Evolutionary conservation across 2,888 invertebrate species (phyloP).

Genomic region (Caenorhabditis afra): DNA sequence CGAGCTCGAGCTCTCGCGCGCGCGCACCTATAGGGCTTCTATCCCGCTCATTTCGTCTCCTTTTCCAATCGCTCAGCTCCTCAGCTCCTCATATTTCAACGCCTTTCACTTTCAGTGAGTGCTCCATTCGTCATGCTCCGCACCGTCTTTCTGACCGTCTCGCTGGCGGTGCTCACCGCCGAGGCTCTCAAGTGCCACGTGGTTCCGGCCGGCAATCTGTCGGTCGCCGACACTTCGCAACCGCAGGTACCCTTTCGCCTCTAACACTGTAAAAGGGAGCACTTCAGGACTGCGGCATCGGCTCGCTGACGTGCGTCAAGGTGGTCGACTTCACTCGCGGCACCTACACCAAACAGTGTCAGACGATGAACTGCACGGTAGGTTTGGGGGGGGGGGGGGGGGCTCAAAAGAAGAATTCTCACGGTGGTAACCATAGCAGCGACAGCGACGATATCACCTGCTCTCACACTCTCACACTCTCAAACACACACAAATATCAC

Average conservation of each 20-base stretch:
- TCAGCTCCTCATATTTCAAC: too few relatives aligned
- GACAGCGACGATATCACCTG: too few relatives aligned
- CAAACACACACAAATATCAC: too few relatives aligned
- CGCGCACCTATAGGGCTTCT: background rate
- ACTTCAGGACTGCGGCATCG: constrained; percentile 53
- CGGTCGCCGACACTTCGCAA: constrained; percentile 38
- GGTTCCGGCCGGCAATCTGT: constrained; percentile 51
- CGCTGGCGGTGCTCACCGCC: constrained; percentile 13
- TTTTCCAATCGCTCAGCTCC: constrained; percentile 11
- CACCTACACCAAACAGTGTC: constrained; percentile 62
- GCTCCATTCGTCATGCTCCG: background rate
- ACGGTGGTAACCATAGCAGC: too few relatives aligned
- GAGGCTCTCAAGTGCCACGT: constrained; percentile 48
- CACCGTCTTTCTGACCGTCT: constrained; percentile 17
- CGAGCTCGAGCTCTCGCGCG: background rate
- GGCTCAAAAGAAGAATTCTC: too few relatives aligned
- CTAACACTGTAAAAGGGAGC: too few relatives aligned
- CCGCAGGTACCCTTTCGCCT: constrained; percentile 11
- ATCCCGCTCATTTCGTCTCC: background rate
- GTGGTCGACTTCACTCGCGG: constrained; percentile 54
- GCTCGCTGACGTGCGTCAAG: constrained; percentile 56
- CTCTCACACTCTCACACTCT: too few relatives aligned
- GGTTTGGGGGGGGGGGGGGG: too few relatives aligned
- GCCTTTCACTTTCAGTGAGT: too few relatives aligned
- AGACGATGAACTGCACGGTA: constrained; percentile 61